phyloP scores from a whole-genome alignment of 2,888 invertebrate genomes.

The Eumacrocentrus americanus region DNA sequence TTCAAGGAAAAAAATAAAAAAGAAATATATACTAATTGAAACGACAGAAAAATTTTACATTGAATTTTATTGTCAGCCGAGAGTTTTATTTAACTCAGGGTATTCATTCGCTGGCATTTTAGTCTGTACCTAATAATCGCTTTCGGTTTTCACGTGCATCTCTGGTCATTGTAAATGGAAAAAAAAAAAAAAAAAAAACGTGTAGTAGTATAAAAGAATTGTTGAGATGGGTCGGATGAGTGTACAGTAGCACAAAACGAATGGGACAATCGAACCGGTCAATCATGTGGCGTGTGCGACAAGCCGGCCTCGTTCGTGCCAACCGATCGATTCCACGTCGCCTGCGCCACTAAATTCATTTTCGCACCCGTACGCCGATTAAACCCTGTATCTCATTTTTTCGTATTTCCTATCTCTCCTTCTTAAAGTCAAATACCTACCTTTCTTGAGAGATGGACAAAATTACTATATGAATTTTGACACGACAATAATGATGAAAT shows the following conservation, averaged over 20 bases:
- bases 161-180: background rate
- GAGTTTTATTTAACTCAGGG: background rate
- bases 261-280: conserved; percentile 36
- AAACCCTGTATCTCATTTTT: conserved; percentile 23
- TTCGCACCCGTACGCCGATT: conserved; percentile 34
- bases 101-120: background rate
- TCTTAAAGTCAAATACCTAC: no score
- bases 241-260: conserved; percentile 18
- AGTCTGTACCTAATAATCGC: background rate
- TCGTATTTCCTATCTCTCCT: conserved; percentile 14
- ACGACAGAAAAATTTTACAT: no score
- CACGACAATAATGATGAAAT: no score
- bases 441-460: no score
- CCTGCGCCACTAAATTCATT: conserved; percentile 34
- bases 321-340: conserved; percentile 25
- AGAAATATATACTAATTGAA: no score
- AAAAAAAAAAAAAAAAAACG: background rate
- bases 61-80: no score
- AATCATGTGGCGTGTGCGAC: conserved; percentile 39
- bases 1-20: no score
- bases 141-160: background rate
- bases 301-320: conserved; percentile 31
- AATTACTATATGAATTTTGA: no score
- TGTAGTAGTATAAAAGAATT: background rate
- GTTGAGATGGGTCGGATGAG: background rate